These are phyloP conservation scores for Ctenicera cuprea DNA, from an alignment of 2,888 invertebrate species.

Conservation along the genomic window DNA sequence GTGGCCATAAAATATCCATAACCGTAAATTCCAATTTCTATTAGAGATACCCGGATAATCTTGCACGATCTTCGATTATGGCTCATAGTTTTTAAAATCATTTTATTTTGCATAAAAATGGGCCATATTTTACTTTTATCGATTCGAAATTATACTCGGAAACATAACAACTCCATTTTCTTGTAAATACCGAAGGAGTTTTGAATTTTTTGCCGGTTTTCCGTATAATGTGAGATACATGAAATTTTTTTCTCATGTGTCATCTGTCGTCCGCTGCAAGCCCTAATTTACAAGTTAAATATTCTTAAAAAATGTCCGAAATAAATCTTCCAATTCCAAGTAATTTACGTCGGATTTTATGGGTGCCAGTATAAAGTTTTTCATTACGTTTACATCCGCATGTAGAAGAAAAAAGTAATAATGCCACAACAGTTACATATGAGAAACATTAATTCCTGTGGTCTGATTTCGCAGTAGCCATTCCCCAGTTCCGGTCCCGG, in stretches of 20 bases:
- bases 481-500: slow-evolving; percentile 62
- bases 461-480: slow-evolving; percentile 61
- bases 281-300: slow-evolving; percentile 51
- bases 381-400: slow-evolving; percentile 51
- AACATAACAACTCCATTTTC: too few relatives aligned
- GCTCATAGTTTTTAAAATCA: slow-evolving; percentile 8
- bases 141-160: too few relatives aligned
- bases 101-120: not conserved
- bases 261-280: slow-evolving; percentile 35
- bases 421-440: slow-evolving; percentile 61
- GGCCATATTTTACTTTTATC: not conserved
- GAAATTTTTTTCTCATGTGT: slow-evolving; percentile 19
- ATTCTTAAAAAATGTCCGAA: slow-evolving; percentile 45
- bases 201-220: not conserved
- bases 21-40: slow-evolving; percentile 48
- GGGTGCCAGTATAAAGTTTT: slow-evolving; percentile 51
- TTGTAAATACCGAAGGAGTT: too few relatives aligned
- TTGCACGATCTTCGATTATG: slow-evolving; percentile 8
- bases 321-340: slow-evolving; percentile 47
- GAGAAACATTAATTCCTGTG: slow-evolving; percentile 63
- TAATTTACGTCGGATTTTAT: slow-evolving; percentile 52
- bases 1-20: slow-evolving; percentile 50
- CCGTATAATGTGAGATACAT: slow-evolving; percentile 20
- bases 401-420: slow-evolving; percentile 58
- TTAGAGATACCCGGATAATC: slow-evolving; percentile 17